Percentiles rank a stretch among this genome's conserved stretches.
These are phyloP conservation scores for Heliconius hewitsoni DNA, from an alignment of 1,140 invertebrate genomes.

Conservation along the genomic window DNA sequence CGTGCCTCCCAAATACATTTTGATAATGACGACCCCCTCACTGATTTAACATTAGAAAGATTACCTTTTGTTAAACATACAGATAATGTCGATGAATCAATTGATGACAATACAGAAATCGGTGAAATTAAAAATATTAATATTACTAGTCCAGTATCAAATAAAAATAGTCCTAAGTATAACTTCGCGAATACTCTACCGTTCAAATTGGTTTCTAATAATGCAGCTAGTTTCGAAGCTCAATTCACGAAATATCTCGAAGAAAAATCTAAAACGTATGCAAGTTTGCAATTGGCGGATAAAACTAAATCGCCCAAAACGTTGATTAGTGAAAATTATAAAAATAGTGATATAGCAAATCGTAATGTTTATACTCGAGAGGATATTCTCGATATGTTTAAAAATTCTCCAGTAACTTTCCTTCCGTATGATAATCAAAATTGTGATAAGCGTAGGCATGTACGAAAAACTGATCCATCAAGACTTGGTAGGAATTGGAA, in stretches of 20 bases:
- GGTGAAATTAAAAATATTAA: constrained; percentile 56
- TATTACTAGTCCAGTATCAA: constrained; percentile 62
- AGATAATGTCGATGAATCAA: constrained; percentile 48
- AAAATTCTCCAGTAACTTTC: constrained; percentile 67
- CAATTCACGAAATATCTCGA: constrained; percentile 71
- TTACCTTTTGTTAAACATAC: constrained; percentile 69
- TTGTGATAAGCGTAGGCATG: constrained; percentile 61
- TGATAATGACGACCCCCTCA: constrained; percentile 67
- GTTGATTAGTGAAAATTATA: constrained; percentile 55
- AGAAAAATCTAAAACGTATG: constrained; percentile 52
- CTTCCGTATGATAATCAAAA: constrained; percentile 54
- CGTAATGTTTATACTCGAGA: constrained; percentile 60
- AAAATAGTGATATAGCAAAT: constrained; percentile 52
- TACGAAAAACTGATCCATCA: constrained; percentile 69
- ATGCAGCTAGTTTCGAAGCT: constrained; percentile 63
- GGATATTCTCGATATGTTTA: constrained; percentile 73
- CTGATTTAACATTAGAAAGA: constrained; percentile 63
- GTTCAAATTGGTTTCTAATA: constrained; percentile 67
- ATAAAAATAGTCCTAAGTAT: constrained; percentile 54
- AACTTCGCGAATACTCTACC: constrained; percentile 64
- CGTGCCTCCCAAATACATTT: constrained; percentile 75
- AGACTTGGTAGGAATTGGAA: constrained; percentile 58
- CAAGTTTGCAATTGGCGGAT: constrained; percentile 36
- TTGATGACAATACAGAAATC: constrained; percentile 40
- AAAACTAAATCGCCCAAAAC: constrained; percentile 57